Conservation (phyloP, 1,140 invertebrate species). For the Halictus rubicundus region DNA sequence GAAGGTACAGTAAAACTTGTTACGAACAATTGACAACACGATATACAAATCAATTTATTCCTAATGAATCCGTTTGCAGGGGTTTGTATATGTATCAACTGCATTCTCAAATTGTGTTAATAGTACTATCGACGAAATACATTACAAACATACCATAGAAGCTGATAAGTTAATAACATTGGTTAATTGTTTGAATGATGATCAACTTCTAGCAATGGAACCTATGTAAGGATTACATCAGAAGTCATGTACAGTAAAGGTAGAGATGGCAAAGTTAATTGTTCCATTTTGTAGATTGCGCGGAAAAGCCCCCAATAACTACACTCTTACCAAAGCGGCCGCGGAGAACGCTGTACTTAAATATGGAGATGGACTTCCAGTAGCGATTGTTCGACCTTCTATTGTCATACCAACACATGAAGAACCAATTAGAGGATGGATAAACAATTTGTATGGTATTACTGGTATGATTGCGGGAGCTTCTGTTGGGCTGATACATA, state of each 20-base stretch:
- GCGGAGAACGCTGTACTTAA: slow-evolving; percentile 88
- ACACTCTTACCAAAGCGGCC: slow-evolving; percentile 91
- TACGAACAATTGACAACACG: too few species aligned
- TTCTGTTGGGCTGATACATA: slow-evolving; percentile 88
- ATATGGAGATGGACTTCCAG: slow-evolving; percentile 86
- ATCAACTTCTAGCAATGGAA: slow-evolving; percentile 71
- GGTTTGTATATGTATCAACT: slow-evolving; percentile 83
- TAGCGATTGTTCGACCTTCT: slow-evolving; percentile 87
- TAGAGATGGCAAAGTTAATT: too few species aligned
- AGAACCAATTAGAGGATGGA: slow-evolving; percentile 89
- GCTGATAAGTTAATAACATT: slow-evolving; percentile 77
- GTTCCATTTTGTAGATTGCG: slow-evolving; percentile 81
- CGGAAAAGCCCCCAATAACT: slow-evolving; percentile 91
- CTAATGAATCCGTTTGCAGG: slow-evolving; percentile 56
- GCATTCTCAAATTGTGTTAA: slow-evolving; percentile 86
- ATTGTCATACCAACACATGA: slow-evolving; percentile 88
- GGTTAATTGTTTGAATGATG: slow-evolving; percentile 75
- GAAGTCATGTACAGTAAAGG: too few species aligned
- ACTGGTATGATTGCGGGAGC: slow-evolving; percentile 85
- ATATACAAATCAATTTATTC: too few species aligned
- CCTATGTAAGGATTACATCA: slow-evolving; percentile 76
- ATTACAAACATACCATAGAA: slow-evolving; percentile 78
- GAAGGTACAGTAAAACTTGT: too few species aligned
- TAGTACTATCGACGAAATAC: slow-evolving; percentile 83
- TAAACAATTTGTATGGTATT: slow-evolving; percentile 93